These are phyloP conservation scores for Turritopsis rubra DNA, from an alignment of 30 jellyfish, hydroid and myxozoan species.

Conservation along the genomic window DNA sequence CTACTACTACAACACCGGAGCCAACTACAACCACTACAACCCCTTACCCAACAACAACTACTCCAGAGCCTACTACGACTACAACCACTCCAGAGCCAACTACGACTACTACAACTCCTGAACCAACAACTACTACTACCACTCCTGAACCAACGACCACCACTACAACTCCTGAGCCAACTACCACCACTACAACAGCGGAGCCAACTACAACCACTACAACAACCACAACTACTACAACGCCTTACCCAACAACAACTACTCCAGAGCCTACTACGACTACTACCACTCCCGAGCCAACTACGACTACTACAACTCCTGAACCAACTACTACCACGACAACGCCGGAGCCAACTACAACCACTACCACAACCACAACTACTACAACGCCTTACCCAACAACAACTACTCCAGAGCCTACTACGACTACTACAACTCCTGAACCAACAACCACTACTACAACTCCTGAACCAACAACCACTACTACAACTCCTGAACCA, in stretches of 20 bases:
- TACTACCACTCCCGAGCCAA: not conserved
- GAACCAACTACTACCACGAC: not conserved
- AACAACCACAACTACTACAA: not conserved
- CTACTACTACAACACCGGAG: not conserved
- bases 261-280: not conserved
- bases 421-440: slow-evolving; percentile 2
- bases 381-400: not conserved
- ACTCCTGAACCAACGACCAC: not conserved
- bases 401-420: slow-evolving; percentile 6
- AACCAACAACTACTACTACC: not conserved
- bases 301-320: not conserved
- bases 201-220: slow-evolving; percentile 11
- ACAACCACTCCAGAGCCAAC: not conserved
- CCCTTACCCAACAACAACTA: not conserved
- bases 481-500: not conserved
- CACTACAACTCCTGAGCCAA: not conserved
- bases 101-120: not conserved
- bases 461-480: not conserved
- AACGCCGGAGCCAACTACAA: not conserved
- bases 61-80: not conserved
- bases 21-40: slow-evolving; percentile 3
- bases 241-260: not conserved
- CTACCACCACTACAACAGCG: slow-evolving; percentile 2
- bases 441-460: not conserved
- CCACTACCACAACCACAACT: not conserved